These are phyloP conservation scores for Tetraodon nigroviridis DNA, from an alignment of 2,113 vertebrate genomes.

Conservation along the genomic window DNA sequence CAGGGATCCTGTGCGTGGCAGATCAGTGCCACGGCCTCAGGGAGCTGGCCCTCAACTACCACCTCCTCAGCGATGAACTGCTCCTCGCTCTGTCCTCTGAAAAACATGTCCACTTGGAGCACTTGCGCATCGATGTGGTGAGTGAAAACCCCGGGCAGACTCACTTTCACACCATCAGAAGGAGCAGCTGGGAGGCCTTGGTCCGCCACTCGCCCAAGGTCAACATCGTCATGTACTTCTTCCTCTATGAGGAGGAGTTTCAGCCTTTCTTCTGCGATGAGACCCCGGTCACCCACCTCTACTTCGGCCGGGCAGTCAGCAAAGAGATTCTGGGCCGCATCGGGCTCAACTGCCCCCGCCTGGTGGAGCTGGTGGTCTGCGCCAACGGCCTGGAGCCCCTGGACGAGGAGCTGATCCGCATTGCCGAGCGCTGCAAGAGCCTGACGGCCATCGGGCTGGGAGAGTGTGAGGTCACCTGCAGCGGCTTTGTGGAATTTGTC, in stretches of 20 bases:
- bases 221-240: slow-evolving; percentile 97
- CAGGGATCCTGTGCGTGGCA: slow-evolving; percentile 74
- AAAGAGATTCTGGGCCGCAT: slow-evolving; percentile 92
- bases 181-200: slow-evolving; percentile 94
- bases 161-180: slow-evolving; percentile 89
- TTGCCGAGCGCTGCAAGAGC: slow-evolving; percentile 86
- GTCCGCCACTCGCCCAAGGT: slow-evolving; percentile 91
- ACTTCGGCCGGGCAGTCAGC: slow-evolving; percentile 91
- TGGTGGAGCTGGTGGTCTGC: slow-evolving; percentile 93
- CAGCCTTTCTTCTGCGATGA: slow-evolving; percentile 90
- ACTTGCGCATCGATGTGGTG: slow-evolving; percentile 90
- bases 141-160: slow-evolving; percentile 88
- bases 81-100: slow-evolving; percentile 92
- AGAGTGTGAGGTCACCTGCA: slow-evolving; percentile 94
- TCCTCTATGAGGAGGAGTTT: slow-evolving; percentile 91
- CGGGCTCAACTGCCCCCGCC: slow-evolving; percentile 86
- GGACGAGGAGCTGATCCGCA: slow-evolving; percentile 92
- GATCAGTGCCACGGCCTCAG: slow-evolving; percentile 92
- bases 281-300: slow-evolving; percentile 89
- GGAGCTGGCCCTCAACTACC: slow-evolving; percentile 90
- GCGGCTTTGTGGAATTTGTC: slow-evolving; percentile 94
- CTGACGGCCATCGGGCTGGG: slow-evolving; percentile 90
- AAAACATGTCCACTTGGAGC: slow-evolving; percentile 88
- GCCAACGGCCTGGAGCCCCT: slow-evolving; percentile 89
- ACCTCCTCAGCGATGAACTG: slow-evolving; percentile 86